Evolutionary conservation across 1,140 invertebrate species (phyloP).

Genomic region (Neodiprion fabricii): DNA sequence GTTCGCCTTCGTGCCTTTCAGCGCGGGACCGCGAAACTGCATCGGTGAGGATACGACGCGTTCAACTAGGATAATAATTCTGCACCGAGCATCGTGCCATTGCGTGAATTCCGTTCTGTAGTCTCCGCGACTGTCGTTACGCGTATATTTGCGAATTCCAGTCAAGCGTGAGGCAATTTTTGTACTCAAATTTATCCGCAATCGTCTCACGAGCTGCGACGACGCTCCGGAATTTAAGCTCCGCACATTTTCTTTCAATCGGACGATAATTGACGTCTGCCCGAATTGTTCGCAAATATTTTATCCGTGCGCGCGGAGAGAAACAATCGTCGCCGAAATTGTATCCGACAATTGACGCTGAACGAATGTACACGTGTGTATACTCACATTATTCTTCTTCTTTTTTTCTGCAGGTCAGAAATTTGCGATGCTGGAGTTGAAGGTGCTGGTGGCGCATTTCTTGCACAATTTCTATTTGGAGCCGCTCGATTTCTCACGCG

Average conservation of each 20-base stretch:
- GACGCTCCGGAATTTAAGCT: too few species aligned
- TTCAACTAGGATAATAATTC: too few species aligned
- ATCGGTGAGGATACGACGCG: conserved; percentile 63
- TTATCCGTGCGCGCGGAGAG: background rate
- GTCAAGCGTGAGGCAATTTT: too few species aligned
- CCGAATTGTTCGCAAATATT: background rate
- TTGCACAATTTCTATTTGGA: conserved; percentile 68
- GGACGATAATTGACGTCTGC: background rate
- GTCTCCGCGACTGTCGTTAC: too few species aligned
- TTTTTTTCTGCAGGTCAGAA: conserved; percentile 68
- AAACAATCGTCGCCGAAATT: background rate
- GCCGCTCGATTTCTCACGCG: conserved; percentile 46
- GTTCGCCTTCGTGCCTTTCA: conserved; percentile 74
- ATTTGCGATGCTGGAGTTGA: conserved; percentile 82
- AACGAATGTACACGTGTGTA: background rate
- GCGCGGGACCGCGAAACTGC: conserved; percentile 77
- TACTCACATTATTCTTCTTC: conserved; percentile 14
- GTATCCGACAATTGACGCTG: background rate
- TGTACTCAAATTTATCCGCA: too few species aligned
- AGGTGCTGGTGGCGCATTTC: conserved; percentile 71
- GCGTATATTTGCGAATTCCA: too few species aligned
- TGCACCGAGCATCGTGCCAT: too few species aligned
- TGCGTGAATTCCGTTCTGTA: too few species aligned
- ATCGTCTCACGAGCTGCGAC: too few species aligned
- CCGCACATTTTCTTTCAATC: too few species aligned